These are phyloP conservation scores for Sula dactylatra DNA, from an alignment of 2,113 vertebrate genomes.

Conservation along the genomic window DNA sequence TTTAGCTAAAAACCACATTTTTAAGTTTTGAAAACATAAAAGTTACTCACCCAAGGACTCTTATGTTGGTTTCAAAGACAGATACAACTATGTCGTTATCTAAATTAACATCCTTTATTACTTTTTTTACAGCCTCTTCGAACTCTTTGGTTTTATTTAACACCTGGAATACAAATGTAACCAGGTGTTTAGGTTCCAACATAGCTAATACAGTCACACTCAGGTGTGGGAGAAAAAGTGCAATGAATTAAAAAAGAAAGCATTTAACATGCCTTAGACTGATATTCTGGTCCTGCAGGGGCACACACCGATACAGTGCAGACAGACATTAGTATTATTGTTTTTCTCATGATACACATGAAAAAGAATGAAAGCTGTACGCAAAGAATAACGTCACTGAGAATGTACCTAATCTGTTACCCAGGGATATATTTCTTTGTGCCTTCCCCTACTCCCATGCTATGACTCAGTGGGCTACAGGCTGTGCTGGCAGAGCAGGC, in stretches of 20 bases:
- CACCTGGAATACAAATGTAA: constrained; percentile 78
- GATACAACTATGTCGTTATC: constrained; percentile 98
- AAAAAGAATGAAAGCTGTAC: neutral
- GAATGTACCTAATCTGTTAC: neutral
- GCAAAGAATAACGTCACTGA: neutral
- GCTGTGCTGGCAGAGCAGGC: neutral
- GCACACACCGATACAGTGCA: neutral
- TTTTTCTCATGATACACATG: neutral
- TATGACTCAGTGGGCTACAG: neutral
- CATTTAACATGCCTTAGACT: neutral
- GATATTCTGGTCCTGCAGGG: neutral
- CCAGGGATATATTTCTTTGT: neutral
- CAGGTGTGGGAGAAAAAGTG: neutral
- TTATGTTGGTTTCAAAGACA: constrained; percentile 99
- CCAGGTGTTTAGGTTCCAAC: neutral
- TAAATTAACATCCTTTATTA: constrained; percentile 92
- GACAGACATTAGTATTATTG: neutral
- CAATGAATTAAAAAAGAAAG: neutral
- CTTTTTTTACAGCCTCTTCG: constrained; percentile 92
- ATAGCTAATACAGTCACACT: neutral
- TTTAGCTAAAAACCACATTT: neutral
- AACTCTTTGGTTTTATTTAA: constrained; percentile 97
- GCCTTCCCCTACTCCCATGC: neutral
- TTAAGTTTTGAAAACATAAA: neutral
- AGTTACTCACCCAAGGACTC: constrained; percentile 92